phyloP scores from a whole-genome alignment of 2,797 vertebrate genomes.

The Leptodactylus fallax region DNA sequence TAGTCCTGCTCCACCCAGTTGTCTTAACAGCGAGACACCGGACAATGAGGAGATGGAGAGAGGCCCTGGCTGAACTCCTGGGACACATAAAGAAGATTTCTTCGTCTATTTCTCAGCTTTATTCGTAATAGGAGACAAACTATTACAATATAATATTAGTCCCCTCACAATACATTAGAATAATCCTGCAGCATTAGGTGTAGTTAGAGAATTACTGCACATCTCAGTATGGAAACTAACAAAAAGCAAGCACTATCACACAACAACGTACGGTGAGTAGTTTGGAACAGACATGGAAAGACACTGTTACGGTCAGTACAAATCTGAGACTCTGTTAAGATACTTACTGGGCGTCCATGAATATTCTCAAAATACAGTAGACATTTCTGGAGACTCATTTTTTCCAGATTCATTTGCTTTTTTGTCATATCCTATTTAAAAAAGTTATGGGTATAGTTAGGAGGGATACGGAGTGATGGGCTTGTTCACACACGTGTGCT shows the following conservation, averaged over 20 bases:
- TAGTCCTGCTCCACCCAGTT: too few species aligned
- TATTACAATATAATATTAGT: too few species aligned
- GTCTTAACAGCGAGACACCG: too few species aligned
- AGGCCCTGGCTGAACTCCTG: too few species aligned
- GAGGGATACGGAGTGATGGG: background rate
- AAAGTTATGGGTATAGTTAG: constrained; percentile 67
- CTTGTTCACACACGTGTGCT: background rate
- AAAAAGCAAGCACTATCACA: background rate
- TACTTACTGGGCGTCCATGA: constrained; percentile 81
- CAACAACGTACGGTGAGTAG: background rate
- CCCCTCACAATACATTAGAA: too few species aligned
- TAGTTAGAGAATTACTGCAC: too few species aligned
- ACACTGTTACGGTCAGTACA: background rate
- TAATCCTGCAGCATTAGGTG: too few species aligned
- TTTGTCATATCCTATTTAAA: constrained; percentile 83
- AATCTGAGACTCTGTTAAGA: background rate
- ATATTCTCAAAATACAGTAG: constrained; percentile 84
- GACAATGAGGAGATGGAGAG: too few species aligned
- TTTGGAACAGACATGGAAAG: constrained; percentile 12
- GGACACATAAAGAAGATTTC: too few species aligned
- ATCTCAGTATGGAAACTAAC: background rate
- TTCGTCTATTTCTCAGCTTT: too few species aligned
- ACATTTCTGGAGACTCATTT: constrained; percentile 85
- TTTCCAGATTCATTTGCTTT: constrained; percentile 84
- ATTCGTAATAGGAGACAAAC: too few species aligned